Evolutionary conservation across 2,113 vertebrate genomes (phyloP), one percentile per base, ranked within the genome.

Genomic region (Lethenteron camtschaticum): DNA sequence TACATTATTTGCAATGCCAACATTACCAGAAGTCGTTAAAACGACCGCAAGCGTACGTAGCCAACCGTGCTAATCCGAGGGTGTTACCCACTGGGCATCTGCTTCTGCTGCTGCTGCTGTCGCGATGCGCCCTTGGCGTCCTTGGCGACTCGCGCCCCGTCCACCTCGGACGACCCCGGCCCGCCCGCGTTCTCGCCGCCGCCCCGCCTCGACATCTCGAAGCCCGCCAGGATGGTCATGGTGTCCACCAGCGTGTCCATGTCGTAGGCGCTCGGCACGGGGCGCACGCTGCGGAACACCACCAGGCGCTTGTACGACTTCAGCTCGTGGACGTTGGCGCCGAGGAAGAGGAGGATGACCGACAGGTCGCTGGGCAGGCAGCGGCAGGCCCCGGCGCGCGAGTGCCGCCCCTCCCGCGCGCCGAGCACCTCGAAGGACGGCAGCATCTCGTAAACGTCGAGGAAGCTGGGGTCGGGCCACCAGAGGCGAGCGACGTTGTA

Each of bases 361-460:
- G 95, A 96, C 76, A 97, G 84, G 75, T 96, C 94, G 0, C 94
- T 97, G 72, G 96, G 71, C 0, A 91, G 87, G 75, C 89, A 97
- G 70, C 87, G 85, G 2, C 94, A 82, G 81, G 86, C 85, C 3
- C 41, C 41, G 41, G 41, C 41, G 41, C 41, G 41, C 41, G 41
- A 3, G 41, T 3, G 41, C 41, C 41, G 41, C 3, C 41, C 20
- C 20, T 24, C 41, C 72, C 83, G 85, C 13, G 80, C 82, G 68
- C 85, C 86, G 70, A 92, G 79, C 58, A 94, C 81, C 68, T 90
- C 87, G 1, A 97, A 81, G 3, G 88, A 87, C 0, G 91, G 94
- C 14, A 97, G 87, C 80, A 96, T 84, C 76, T 95, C 88, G 0
- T 97, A 97, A 68, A 96, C 73, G 0, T 88, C 83, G 58, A 96